Percentiles rank a stretch among this genome's conserved stretches.
phyloP scores from a whole-genome alignment of 2,888 invertebrate species.

The Rhamnusium bicolor region DNA sequence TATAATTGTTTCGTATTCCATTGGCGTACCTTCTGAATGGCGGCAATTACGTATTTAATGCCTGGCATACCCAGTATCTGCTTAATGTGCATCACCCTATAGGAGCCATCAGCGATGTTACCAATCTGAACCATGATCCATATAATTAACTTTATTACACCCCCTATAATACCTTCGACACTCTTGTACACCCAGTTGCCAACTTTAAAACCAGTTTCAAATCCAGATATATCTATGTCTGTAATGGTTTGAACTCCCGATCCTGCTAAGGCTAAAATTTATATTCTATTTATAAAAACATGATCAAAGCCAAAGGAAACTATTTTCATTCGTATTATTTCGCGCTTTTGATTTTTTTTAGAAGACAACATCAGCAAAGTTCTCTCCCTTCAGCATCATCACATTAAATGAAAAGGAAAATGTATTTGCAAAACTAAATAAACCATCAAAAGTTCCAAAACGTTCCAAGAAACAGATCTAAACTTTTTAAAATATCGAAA shows the following conservation, averaged over 20 bases:
- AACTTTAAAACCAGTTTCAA: constrained; percentile 11
- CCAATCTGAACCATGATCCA: background rate
- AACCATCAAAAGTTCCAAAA: too few species aligned
- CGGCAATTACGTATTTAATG: background rate
- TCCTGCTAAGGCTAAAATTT: background rate
- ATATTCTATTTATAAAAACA: too few species aligned
- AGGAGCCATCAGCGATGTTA: background rate
- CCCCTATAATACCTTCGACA: background rate
- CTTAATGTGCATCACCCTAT: constrained; percentile 3
- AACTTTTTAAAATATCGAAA: too few species aligned
- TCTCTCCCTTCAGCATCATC: too few species aligned
- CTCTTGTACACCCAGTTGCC: constrained; percentile 16
- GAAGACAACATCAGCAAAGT: too few species aligned
- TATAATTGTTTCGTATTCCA: background rate
- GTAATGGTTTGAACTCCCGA: background rate
- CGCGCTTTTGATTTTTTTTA: too few species aligned
- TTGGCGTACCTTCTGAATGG: background rate
- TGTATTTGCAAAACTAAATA: too few species aligned
- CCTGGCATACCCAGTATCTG: constrained; percentile 37
- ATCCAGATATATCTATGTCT: constrained; percentile 19
- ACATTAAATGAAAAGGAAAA: too few species aligned
- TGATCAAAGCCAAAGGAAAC: too few species aligned
- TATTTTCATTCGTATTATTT: too few species aligned
- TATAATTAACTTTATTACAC: background rate
- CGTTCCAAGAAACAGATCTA: too few species aligned